Conservation (phyloP, 2,888 invertebrate species). For the Monochamus alternatus region DNA sequence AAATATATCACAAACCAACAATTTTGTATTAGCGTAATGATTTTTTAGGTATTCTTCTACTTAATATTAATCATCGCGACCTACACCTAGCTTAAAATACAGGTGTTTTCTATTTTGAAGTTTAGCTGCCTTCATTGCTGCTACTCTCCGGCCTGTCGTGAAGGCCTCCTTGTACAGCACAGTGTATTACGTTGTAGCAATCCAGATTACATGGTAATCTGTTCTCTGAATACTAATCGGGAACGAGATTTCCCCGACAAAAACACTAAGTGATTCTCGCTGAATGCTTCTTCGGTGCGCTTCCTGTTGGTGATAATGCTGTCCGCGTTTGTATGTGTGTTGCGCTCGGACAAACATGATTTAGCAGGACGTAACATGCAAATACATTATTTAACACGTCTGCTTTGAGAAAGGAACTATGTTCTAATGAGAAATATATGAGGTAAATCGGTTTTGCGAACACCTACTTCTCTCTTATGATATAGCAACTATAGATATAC, state of each 20-base stretch:
- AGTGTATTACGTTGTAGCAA: slow-evolving; percentile 2
- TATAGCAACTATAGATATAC: no score
- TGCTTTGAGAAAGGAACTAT: background rate
- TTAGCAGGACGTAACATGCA: background rate
- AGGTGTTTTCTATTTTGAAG: no score
- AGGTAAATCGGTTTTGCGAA: no score
- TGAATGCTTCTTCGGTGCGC: slow-evolving; percentile 18
- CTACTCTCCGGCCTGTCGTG: background rate
- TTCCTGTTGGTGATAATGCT: background rate
- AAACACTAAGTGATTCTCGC: slow-evolving; percentile 30
- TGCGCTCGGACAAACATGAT: background rate
- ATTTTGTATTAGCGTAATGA: no score
- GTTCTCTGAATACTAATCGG: slow-evolving; percentile 27
- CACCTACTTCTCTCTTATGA: no score
- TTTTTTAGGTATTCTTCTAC: no score
- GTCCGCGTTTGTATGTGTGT: background rate
- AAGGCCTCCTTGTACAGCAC: background rate
- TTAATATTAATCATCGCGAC: no score
- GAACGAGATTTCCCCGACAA: slow-evolving; percentile 18
- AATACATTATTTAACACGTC: background rate
- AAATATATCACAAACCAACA: no score
- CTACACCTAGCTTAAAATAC: no score
- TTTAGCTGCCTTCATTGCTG: background rate
- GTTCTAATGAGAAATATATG: no score
- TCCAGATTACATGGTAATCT: slow-evolving; percentile 27